Evolutionary conservation across 2,888 invertebrate genomes (phyloP).

Genomic region (Drosophila siamana): DNA sequence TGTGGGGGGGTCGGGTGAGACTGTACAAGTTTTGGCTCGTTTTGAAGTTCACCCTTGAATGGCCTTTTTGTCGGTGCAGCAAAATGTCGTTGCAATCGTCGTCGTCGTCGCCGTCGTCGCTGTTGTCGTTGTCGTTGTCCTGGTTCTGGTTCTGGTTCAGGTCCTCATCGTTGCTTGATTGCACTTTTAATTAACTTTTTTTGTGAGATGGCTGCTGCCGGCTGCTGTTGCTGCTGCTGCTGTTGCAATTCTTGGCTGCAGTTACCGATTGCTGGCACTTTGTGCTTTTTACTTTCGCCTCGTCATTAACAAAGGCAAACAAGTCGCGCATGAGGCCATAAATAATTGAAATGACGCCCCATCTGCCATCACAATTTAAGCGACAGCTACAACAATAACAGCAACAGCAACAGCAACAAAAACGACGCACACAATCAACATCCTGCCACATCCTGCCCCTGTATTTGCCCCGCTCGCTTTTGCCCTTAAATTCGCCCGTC

Average conservation of each 20-base stretch:
- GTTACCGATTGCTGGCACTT: slow-evolving; percentile 66
- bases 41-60: slow-evolving; percentile 59
- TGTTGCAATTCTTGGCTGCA: slow-evolving; percentile 24
- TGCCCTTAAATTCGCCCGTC: slow-evolving; percentile 26
- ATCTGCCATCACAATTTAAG: slow-evolving; percentile 53
- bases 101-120: slow-evolving; percentile 32
- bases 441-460: slow-evolving; percentile 37
- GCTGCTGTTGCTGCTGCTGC: slow-evolving; percentile 23
- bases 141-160: slow-evolving; percentile 28
- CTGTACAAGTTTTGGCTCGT: slow-evolving; percentile 28
- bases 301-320: slow-evolving; percentile 72
- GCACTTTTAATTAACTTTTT: slow-evolving; percentile 82
- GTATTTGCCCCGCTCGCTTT: slow-evolving; percentile 18
- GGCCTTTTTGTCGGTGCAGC: slow-evolving; percentile 59
- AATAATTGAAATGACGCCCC: slow-evolving; percentile 65
- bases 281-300: slow-evolving; percentile 54
- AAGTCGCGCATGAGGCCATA: slow-evolving; percentile 64
- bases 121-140: slow-evolving; percentile 22
- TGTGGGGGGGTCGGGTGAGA: slow-evolving; percentile 2
- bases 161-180: slow-evolving; percentile 67
- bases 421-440: slow-evolving; percentile 43
- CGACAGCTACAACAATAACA: slow-evolving; percentile 37
- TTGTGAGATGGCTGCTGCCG: slow-evolving; percentile 44
- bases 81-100: slow-evolving; percentile 48
- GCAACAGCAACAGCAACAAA: slow-evolving; percentile 18